Base-by-base conservation (phyloP, 2,888 invertebrate genomes). In the Halocaridina rubra region DNA sequence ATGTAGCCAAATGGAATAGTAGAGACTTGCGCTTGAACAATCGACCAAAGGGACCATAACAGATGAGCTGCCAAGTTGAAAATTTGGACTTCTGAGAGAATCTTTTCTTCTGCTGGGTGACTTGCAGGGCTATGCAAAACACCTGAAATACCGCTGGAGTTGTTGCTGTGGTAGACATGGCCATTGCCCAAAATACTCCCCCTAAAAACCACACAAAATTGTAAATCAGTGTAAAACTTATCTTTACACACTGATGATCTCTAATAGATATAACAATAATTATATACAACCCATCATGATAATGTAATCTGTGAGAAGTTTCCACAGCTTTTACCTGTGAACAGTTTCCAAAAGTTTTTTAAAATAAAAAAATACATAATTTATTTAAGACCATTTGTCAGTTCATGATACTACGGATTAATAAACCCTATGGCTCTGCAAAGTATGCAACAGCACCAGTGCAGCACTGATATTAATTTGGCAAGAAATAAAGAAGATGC, bases 1-100 rank as follows among this genome's bases (percentile, higher is more conserved):
- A 96, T 96, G 90, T 98, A 98, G 81, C 97, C 98, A 90, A 98
- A 98, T 22, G 96, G 95, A 89, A 98, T 98, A 90, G 95, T 94
- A 1, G 97, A 96, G 72, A 94, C 94, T 86, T 94, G 94, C 0
- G 96, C 96, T 91, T 97, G 97, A 16, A 97, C 95, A 39, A 97
- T 93, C 1, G 95, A 94, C 99, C 99, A 99, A 0, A 98, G 92
- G 0, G 94, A 93, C 99, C 99, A 99, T 90, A 98, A 95, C 85
- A 98, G 94, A 91, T 99, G 97, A 71, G 97, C 96, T 30, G 95
- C 96, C 86, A 98, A 92, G 0, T 95, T 94, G 90, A 97, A 98
- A 0, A 95, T 93, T 86, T 94, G 94, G 39, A 97, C 94, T 91
- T 99, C 98, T 30, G 92, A 90, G 81, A 96, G 92, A 2, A 97